Evolutionary conservation across 2,797 vertebrate genomes (phyloP).

Genomic region (Dermochelys coriacea): DNA sequence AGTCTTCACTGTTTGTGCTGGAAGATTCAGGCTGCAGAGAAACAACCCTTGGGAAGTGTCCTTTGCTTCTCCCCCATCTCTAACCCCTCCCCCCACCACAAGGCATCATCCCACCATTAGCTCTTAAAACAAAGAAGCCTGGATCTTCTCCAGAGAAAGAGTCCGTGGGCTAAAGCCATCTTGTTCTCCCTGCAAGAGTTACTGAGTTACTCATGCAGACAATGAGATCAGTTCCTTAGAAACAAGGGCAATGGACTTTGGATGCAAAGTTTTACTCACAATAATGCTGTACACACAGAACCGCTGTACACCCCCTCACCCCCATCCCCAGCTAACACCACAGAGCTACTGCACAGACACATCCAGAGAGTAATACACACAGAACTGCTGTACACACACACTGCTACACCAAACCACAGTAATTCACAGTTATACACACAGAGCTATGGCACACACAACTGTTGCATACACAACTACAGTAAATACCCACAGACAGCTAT

Average conservation of each 20-base stretch:
- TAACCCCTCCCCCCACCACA: background rate
- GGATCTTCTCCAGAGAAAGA: background rate
- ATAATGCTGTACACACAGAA: rapidly evolving
- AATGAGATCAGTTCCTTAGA: background rate
- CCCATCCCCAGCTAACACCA: background rate
- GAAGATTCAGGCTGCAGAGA: background rate
- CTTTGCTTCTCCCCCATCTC: rapidly evolving
- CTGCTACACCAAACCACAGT: background rate
- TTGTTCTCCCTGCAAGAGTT: rapidly evolving
- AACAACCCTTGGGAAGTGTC: background rate
- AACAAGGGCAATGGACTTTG: rapidly evolving
- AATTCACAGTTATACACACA: background rate
- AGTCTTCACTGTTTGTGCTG: rapidly evolving
- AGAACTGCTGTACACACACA: background rate
- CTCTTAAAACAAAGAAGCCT: background rate
- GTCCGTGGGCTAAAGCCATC: rapidly evolving
- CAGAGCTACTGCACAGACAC: background rate
- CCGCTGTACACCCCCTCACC: too few relatives aligned
- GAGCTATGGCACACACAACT: background rate
- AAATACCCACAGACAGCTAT: background rate
- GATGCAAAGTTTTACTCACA: background rate
- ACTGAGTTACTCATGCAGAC: rapidly evolving
- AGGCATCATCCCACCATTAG: rapidly evolving
- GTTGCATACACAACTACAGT: background rate
- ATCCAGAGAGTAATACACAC: too few relatives aligned